phyloP scores from a whole-genome alignment of 2,113 vertebrate genomes.

The Dolichotis patagonum region DNA sequence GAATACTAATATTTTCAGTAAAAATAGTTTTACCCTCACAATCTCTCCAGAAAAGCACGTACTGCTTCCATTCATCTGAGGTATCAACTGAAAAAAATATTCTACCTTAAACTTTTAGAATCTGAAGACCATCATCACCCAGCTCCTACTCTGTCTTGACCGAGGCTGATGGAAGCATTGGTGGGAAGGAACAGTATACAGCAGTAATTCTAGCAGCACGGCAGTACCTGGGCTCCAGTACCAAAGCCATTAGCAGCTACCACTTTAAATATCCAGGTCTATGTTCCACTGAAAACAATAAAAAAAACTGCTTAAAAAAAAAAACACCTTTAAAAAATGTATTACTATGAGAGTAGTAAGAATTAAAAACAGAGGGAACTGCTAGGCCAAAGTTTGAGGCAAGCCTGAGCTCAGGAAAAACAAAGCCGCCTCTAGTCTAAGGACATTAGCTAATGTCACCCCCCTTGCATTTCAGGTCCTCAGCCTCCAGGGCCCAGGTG shows the following conservation, averaged over 20 bases:
- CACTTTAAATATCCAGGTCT: constrained; percentile 5
- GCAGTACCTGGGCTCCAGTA: background rate
- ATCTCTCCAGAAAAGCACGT: background rate
- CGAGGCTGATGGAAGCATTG: background rate
- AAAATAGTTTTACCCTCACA: background rate
- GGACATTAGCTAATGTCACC: background rate
- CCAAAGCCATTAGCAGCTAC: background rate
- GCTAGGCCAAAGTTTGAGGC: background rate
- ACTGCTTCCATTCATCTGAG: background rate
- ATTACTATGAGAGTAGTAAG: background rate
- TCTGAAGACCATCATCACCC: background rate
- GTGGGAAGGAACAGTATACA: too few relatives aligned
- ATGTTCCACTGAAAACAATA: background rate
- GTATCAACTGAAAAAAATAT: background rate
- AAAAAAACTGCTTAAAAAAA: too few relatives aligned
- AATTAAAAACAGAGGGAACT: background rate
- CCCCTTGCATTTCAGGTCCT: background rate
- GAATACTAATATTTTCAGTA: background rate
- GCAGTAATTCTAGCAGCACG: background rate
- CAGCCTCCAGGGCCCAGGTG: background rate
- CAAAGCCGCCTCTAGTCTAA: background rate
- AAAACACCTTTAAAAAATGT: background rate
- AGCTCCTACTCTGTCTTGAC: background rate
- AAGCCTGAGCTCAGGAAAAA: background rate
- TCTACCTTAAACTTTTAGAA: background rate